Evolutionary conservation across 1,140 invertebrate species (phyloP).

Genomic region (Ceratoteleas bidentatus): DNA sequence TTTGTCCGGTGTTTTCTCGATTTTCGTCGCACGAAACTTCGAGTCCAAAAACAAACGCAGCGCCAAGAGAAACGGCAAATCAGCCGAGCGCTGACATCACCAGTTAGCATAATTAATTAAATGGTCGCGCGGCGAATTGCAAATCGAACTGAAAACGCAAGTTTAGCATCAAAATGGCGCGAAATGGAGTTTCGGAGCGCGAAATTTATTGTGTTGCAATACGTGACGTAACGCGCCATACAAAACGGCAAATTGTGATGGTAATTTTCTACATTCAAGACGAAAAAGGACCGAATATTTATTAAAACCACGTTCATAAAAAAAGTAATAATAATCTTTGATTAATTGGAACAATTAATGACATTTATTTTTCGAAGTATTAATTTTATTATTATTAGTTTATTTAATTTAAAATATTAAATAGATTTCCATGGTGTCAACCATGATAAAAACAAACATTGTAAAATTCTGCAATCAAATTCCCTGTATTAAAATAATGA

Average conservation of each 20-base stretch:
- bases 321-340: too few relatives aligned
- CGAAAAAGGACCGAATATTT: slow-evolving; percentile 17
- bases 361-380: too few relatives aligned
- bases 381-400: too few relatives aligned
- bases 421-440: too few relatives aligned
- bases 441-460: too few relatives aligned
- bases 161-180: slow-evolving; percentile 13
- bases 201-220: neutral
- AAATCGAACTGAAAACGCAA: slow-evolving; percentile 3
- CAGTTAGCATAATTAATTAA: slow-evolving; percentile 19
- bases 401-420: too few relatives aligned
- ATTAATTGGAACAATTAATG: too few relatives aligned
- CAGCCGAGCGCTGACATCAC: neutral
- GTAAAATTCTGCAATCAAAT: too few relatives aligned
- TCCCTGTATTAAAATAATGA: too few relatives aligned
- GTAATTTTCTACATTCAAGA: slow-evolving; percentile 15
- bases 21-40: neutral
- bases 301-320: neutral
- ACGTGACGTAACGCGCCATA: slow-evolving; percentile 18
- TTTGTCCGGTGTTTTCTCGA: slow-evolving; percentile 12
- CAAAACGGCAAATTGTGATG: slow-evolving; percentile 30
- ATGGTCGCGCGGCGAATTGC: neutral
- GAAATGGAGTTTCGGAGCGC: slow-evolving; percentile 17
- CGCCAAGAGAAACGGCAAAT: neutral
- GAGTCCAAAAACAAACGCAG: neutral